Evolutionary conservation across 2,888 invertebrate genomes (phyloP).

Genomic region (Ophraella communa): DNA sequence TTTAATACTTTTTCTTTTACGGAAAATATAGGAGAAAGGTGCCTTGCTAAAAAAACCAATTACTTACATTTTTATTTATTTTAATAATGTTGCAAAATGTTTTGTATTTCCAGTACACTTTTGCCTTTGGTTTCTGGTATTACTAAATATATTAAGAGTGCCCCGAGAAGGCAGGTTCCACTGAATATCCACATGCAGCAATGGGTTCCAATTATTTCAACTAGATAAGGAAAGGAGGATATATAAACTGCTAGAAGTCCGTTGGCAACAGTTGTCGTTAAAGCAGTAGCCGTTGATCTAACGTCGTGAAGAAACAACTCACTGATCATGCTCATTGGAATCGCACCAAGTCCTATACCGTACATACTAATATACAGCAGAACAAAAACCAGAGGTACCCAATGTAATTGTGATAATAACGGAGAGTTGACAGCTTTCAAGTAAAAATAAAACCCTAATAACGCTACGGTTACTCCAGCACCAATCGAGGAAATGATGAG

Average conservation of each 20-base stretch:
- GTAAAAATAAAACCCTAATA: slow-evolving; percentile 14
- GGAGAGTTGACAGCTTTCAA: slow-evolving; percentile 1
- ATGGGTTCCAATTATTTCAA: background rate
- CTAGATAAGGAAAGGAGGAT: background rate
- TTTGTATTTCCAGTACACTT: slow-evolving; percentile 6
- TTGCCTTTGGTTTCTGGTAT: slow-evolving; percentile 19
- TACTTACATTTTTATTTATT: background rate
- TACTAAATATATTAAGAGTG: background rate
- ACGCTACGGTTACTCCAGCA: background rate
- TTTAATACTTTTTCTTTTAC: too few species aligned
- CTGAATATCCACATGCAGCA: slow-evolving; percentile 14
- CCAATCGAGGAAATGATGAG: slow-evolving; percentile 6
- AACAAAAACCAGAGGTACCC: background rate
- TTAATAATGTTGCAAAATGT: slow-evolving; percentile 7
- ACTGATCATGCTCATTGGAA: background rate
- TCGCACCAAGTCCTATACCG: slow-evolving; percentile 8
- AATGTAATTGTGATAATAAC: background rate
- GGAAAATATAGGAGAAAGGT: background rate
- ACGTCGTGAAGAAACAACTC: slow-evolving; percentile 5
- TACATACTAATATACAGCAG: background rate
- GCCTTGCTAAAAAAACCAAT: background rate
- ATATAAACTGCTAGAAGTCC: background rate
- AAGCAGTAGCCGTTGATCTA: slow-evolving; percentile 4
- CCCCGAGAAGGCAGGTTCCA: background rate
- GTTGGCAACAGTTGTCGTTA: background rate